A percentile compares a stretch with the other conserved stretches of the same genome.
These are phyloP conservation scores for Lepidurus packardi DNA, from an alignment of 1,140 invertebrate genomes.

Conservation along the genomic window DNA sequence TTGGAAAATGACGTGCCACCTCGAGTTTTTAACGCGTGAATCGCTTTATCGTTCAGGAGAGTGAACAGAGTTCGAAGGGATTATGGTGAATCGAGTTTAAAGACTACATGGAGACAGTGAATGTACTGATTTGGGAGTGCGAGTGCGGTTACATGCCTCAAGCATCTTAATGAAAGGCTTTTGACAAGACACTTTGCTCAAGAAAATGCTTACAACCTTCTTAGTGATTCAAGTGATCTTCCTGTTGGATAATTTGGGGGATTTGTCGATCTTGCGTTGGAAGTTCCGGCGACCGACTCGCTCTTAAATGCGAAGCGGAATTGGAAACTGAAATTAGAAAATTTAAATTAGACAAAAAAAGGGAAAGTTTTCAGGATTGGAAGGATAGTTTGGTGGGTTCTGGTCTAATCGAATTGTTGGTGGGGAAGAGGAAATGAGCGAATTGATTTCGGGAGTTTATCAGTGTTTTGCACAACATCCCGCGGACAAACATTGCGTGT, in stretches of 20 bases:
- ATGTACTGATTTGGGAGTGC: background rate
- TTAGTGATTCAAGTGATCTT: background rate
- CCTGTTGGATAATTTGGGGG: slow-evolving; percentile 13
- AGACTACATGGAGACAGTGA: background rate
- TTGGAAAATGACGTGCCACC: background rate
- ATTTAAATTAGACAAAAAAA: too few relatives aligned
- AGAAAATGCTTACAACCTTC: slow-evolving; percentile 6
- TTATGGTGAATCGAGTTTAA: background rate
- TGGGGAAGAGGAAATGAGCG: slow-evolving; percentile 10
- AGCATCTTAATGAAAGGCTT: background rate
- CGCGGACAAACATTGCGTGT: background rate
- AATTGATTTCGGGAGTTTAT: background rate
- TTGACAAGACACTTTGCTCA: background rate
- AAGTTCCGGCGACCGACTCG: background rate
- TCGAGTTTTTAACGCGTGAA: background rate
- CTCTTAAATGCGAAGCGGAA: background rate
- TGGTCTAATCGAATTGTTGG: background rate
- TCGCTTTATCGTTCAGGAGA: background rate
- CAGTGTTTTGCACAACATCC: slow-evolving; percentile 14
- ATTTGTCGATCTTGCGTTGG: slow-evolving; percentile 4
- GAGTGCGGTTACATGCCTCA: background rate
- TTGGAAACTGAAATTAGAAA: too few relatives aligned
- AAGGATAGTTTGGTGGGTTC: background rate
- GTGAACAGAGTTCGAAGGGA: background rate
- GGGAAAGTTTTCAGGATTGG: too few relatives aligned